Percentiles rank a stretch among this genome's conserved stretches.
Conservation (phyloP, 2,797 vertebrate genomes). For the Arremon aurantiirostris region DNA sequence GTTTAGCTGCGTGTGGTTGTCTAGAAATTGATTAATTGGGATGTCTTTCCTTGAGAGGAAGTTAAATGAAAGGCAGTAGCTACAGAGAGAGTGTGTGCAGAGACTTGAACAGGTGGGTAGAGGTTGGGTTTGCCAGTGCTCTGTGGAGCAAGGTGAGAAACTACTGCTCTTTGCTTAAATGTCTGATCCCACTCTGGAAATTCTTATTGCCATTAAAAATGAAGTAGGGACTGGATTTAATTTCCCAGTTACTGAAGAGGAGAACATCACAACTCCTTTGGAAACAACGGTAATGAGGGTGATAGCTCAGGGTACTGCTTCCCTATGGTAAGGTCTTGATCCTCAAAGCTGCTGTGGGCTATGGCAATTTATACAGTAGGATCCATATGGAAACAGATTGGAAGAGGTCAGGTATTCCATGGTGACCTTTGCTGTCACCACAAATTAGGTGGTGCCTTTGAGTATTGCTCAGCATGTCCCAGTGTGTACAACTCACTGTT, state of each 20-base stretch:
- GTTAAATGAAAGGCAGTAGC: slow-evolving; percentile 25
- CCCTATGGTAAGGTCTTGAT: not conserved
- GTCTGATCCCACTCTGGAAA: not conserved
- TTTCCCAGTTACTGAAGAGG: not conserved
- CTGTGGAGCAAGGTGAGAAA: not conserved
- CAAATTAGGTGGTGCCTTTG: not conserved
- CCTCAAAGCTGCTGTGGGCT: not conserved
- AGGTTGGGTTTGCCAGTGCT: not conserved
- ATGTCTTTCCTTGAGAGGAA: not conserved
- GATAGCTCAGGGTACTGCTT: not conserved
- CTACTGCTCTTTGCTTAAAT: not conserved
- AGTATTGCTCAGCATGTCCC: not conserved
- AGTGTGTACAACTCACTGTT: not conserved
- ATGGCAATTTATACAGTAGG: not conserved
- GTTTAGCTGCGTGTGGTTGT: slow-evolving; percentile 27
- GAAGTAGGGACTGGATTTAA: not conserved
- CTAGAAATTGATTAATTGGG: not conserved
- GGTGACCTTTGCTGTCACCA: not conserved
- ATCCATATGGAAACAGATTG: not conserved
- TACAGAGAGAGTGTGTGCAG: not conserved
- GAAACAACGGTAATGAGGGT: not conserved
- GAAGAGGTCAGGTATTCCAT: not conserved
- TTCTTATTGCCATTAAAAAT: not conserved
- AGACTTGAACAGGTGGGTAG: not conserved
- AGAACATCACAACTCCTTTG: not conserved